Percentiles rank a stretch among this genome's conserved stretches.
phyloP scores from a whole-genome alignment of 2,888 invertebrate genomes.

The Pemphredon lugubris region DNA sequence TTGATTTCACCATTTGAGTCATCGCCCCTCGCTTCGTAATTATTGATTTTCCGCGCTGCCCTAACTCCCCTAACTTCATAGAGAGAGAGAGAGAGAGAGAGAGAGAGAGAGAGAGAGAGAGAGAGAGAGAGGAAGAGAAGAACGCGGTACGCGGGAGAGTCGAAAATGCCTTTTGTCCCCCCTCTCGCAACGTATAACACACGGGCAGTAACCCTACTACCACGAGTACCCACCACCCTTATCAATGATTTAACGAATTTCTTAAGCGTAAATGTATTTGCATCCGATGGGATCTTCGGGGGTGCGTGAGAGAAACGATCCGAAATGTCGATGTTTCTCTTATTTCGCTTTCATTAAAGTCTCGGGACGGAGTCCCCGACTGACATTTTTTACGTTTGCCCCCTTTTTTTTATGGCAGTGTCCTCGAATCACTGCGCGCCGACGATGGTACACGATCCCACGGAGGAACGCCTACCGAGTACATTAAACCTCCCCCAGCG shows the following conservation, averaged over 20 bases:
- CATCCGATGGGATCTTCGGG: neutral
- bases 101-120: conserved; percentile 28
- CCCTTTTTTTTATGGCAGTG: neutral
- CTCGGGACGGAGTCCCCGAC: conserved; percentile 20
- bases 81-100: too few species aligned
- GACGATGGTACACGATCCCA: neutral
- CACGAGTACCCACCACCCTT: conserved; percentile 55
- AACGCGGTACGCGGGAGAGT: conserved; percentile 69
- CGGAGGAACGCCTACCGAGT: neutral
- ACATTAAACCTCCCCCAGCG: neutral
- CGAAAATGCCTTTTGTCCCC: conserved; percentile 78
- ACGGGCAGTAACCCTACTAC: conserved; percentile 68
- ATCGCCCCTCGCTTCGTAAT: conserved; percentile 80
- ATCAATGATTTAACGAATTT: conserved; percentile 70
- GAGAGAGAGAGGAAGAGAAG: conserved; percentile 45
- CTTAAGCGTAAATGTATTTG: conserved; percentile 17
- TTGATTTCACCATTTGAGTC: conserved; percentile 81
- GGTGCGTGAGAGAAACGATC: neutral
- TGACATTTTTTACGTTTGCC: neutral
- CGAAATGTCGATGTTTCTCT: neutral
- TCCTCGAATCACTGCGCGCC: neutral
- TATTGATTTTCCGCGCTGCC: conserved; percentile 80
- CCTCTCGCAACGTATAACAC: conserved; percentile 69
- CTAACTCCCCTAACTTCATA: conserved; percentile 80
- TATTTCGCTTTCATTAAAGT: conserved; percentile 40